Conservation (phyloP, 2,113 vertebrate species). For the Electrona antarctica region DNA sequence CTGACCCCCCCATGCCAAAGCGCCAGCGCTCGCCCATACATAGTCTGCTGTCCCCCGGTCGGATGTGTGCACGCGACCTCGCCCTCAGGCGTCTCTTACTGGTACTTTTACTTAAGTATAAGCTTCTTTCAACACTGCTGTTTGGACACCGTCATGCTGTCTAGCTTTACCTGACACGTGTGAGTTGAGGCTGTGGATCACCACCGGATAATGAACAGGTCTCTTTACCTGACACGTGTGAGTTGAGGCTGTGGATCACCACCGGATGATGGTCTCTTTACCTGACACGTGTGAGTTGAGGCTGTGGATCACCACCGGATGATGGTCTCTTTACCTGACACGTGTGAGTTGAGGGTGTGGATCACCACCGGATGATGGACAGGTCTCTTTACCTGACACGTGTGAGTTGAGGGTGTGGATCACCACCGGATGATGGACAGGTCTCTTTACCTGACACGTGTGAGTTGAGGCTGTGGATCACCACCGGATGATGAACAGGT, state of each 20-base stretch:
- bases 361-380: constrained; percentile 83
- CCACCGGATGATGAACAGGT: constrained; percentile 84
- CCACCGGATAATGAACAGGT: constrained; percentile 83
- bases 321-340: constrained; percentile 87
- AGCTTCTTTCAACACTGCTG: neutral
- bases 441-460: constrained; percentile 84
- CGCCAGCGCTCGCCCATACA: too few relatives aligned
- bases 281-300: constrained; percentile 80
- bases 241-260: constrained; percentile 72
- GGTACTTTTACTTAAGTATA: too few relatives aligned
- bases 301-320: constrained; percentile 79
- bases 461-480: constrained; percentile 72
- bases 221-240: constrained; percentile 85
- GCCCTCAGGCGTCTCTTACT: too few relatives aligned
- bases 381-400: constrained; percentile 84
- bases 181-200: constrained; percentile 72
- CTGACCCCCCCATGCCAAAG: too few relatives aligned
- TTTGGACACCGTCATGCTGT: too few relatives aligned
- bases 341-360: constrained; percentile 73
- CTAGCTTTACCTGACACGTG: constrained; percentile 80
- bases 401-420: constrained; percentile 73
- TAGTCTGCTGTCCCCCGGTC: too few relatives aligned
- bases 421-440: constrained; percentile 84
- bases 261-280: constrained; percentile 86
- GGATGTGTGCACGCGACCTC: too few relatives aligned